Evolutionary conservation across 2,797 vertebrate species (phyloP).

Genomic region (Lateolabrax maculatus): DNA sequence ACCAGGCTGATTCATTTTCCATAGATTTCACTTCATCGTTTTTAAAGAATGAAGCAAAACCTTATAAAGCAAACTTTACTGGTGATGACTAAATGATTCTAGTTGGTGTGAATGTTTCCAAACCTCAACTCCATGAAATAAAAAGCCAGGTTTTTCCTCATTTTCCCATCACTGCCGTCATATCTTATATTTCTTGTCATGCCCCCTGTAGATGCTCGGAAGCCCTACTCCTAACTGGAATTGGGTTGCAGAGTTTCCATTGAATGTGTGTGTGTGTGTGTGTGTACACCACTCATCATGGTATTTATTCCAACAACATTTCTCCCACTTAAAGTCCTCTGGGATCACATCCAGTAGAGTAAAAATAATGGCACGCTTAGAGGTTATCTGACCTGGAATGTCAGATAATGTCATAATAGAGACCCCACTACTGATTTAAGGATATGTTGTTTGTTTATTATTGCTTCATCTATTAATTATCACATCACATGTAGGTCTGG

Average conservation of each 20-base stretch:
- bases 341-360: constrained; percentile 8
- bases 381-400: constrained; percentile 16
- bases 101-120: constrained; percentile 53
- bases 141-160: constrained; percentile 38
- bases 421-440: neutral
- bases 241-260: constrained; percentile 66
- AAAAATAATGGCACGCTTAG: constrained; percentile 14
- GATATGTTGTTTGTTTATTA: constrained; percentile 28
- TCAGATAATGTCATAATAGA: constrained; percentile 1
- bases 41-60: too few relatives aligned
- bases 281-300: constrained; percentile 16
- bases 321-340: constrained; percentile 10
- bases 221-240: constrained; percentile 70
- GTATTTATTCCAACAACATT: neutral
- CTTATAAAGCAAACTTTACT: constrained; percentile 26
- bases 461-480: too few relatives aligned
- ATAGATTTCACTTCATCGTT: constrained; percentile 16
- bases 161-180: constrained; percentile 42
- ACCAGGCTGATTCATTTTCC: constrained; percentile 34
- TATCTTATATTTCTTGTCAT: constrained; percentile 38
- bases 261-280: constrained; percentile 10
- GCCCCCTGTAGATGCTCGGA: constrained; percentile 51
- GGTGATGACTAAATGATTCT: constrained; percentile 64
- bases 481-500: neutral
- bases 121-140: constrained; percentile 55